phyloP scores from a whole-genome alignment of 2,888 invertebrate species.

The Eumacrocentrus americanus region DNA sequence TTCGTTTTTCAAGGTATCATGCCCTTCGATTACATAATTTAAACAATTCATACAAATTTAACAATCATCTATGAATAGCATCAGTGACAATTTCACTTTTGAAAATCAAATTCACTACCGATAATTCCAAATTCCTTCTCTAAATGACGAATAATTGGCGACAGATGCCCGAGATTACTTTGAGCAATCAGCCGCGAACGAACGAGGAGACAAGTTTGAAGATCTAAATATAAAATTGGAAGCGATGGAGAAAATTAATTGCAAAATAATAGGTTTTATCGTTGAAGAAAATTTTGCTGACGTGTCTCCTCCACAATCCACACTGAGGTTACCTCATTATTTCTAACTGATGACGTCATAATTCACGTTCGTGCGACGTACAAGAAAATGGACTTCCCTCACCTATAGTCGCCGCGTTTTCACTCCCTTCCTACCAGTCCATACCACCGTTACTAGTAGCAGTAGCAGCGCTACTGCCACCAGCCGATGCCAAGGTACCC shows the following conservation, averaged over 20 bases:
- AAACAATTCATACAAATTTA: no score
- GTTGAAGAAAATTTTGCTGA: constrained; percentile 49
- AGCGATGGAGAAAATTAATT: constrained; percentile 43
- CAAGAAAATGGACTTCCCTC: constrained; percentile 54
- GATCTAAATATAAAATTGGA: background rate
- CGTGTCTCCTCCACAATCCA: constrained; percentile 45
- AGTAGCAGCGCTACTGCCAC: constrained; percentile 26
- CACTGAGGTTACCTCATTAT: constrained; percentile 53
- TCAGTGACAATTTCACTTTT: no score
- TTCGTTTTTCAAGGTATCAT: no score
- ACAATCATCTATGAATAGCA: no score
- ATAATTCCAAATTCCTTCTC: no score
- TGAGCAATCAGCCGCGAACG: no score
- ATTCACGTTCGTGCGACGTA: constrained; percentile 53
- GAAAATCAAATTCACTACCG: no score
- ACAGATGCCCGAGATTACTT: no score
- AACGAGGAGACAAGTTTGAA: background rate
- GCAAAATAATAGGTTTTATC: constrained; percentile 52
- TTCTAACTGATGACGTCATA: constrained; percentile 57
- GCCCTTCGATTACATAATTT: no score
- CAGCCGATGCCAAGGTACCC: constrained; percentile 37
- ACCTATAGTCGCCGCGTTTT: constrained; percentile 22
- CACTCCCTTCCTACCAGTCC: constrained; percentile 13
- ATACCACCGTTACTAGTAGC: no score
- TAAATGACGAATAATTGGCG: no score